phyloP scores from a whole-genome alignment of 2,888 invertebrate species.

The Mimas tiliae region DNA sequence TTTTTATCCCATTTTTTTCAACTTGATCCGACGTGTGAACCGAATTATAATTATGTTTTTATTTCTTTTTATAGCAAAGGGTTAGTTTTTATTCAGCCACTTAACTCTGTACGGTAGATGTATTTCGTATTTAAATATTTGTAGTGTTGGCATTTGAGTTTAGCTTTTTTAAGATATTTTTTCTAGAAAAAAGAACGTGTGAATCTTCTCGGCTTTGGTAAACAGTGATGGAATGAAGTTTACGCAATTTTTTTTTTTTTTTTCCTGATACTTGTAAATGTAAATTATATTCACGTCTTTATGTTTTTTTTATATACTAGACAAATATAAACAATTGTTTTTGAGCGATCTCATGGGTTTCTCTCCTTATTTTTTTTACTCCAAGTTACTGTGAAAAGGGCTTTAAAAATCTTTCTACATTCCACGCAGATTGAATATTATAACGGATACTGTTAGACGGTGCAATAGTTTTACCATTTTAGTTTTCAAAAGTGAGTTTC shows the following conservation, averaged over 20 bases:
- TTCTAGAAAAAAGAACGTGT: constrained; percentile 49
- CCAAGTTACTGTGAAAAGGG: not conserved
- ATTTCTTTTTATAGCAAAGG: constrained; percentile 31
- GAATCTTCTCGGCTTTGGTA: constrained; percentile 31
- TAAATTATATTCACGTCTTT: not conserved
- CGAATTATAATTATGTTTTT: constrained; percentile 49
- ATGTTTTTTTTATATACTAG: not conserved
- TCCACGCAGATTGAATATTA: too few relatives aligned
- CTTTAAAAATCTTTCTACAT: not conserved
- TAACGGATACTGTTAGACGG: too few relatives aligned
- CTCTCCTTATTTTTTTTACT: not conserved
- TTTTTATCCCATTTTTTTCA: constrained; percentile 50
- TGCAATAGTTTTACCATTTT: too few relatives aligned
- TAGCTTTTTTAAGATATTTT: constrained; percentile 35
- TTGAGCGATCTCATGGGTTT: too few relatives aligned
- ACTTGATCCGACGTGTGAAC: constrained; percentile 58
- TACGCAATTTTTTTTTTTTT: not conserved
- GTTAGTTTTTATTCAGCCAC: constrained; percentile 54
- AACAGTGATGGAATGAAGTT: not conserved
- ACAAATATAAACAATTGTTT: not conserved
- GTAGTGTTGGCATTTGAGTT: constrained; percentile 36
- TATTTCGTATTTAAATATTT: constrained; percentile 53
- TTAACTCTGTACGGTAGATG: constrained; percentile 61
- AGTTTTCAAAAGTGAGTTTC: too few relatives aligned
- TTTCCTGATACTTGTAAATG: not conserved